A percentile compares a stretch with the other conserved stretches of the same genome.
These are phyloP conservation scores for Mesochorus sp. DNA, from an alignment of 2,888 invertebrate genomes.

Conservation along the genomic window DNA sequence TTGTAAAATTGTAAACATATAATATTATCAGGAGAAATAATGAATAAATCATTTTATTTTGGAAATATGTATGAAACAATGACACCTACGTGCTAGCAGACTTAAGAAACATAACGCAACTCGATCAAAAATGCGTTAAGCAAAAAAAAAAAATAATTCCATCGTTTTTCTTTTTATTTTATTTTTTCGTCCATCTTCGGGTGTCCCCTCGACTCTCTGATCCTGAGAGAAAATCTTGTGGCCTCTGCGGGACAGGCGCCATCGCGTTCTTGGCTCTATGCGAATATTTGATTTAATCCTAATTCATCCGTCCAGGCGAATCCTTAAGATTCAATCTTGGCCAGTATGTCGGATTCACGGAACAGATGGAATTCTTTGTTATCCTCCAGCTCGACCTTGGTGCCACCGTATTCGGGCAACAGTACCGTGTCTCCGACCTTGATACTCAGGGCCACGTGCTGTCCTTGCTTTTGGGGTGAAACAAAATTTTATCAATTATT, in stretches of 20 bases:
- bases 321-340: slow-evolving; percentile 88
- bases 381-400: slow-evolving; percentile 94
- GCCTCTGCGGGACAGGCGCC: not conserved
- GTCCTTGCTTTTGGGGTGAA: slow-evolving; percentile 87
- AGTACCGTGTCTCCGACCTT: slow-evolving; percentile 97
- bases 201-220: not conserved
- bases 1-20: too few relatives aligned
- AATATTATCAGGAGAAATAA: slow-evolving; percentile 37
- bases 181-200: not conserved
- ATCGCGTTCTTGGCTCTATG: not conserved
- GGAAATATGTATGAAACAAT: slow-evolving; percentile 72
- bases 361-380: slow-evolving; percentile 97
- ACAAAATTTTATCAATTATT: too few relatives aligned
- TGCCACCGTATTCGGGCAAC: slow-evolving; percentile 99
- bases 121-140: slow-evolving; percentile 52
- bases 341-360: slow-evolving; percentile 97
- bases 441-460: slow-evolving; percentile 90
- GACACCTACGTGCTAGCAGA: slow-evolving; percentile 69
- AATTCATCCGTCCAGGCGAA: slow-evolving; percentile 68
- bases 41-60: slow-evolving; percentile 72
- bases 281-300: slow-evolving; percentile 55
- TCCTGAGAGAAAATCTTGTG: not conserved
- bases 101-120: slow-evolving; percentile 66
- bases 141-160: slow-evolving; percentile 13
- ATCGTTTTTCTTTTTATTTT: slow-evolving; percentile 6